phyloP scores from a whole-genome alignment of 2,113 vertebrate genomes.

The Zapornia atra region DNA sequence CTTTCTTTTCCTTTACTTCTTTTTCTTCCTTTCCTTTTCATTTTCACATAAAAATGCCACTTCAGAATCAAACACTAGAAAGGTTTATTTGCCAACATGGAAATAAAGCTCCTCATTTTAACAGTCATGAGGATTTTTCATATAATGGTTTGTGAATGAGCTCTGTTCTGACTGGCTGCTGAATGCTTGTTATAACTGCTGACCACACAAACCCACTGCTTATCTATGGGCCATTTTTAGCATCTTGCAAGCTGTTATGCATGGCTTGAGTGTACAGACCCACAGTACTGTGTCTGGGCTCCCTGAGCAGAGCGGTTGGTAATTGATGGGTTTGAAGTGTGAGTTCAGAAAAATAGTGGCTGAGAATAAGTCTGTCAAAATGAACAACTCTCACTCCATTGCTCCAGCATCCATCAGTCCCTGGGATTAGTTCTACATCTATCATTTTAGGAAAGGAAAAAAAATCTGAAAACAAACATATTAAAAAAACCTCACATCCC shows the following conservation, averaged over 20 bases:
- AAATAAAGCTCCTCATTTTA: neutral
- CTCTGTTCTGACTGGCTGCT: neutral
- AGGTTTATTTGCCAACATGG: neutral
- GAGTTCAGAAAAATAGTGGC: neutral
- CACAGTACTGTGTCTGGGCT: neutral
- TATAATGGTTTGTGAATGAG: neutral
- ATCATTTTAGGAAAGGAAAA: neutral
- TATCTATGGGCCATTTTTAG: neutral
- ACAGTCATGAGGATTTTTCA: neutral
- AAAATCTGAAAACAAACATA: neutral
- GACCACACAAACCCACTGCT: neutral
- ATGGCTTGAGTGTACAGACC: neutral
- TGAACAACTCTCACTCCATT: neutral
- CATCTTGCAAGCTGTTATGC: neutral
- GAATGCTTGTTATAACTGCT: neutral
- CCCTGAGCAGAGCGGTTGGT: neutral
- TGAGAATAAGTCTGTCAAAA: neutral
- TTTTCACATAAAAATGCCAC: neutral
- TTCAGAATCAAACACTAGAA: neutral
- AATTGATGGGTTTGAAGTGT: neutral
- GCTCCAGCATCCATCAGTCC: constrained; percentile 6
- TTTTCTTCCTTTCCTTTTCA: neutral
- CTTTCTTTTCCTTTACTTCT: too few species aligned
- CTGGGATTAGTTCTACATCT: neutral
- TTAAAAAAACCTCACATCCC: neutral